These are phyloP conservation scores for Drosophila lacertosa DNA, from an alignment of 1,140 invertebrate species.

Conservation along the genomic window DNA sequence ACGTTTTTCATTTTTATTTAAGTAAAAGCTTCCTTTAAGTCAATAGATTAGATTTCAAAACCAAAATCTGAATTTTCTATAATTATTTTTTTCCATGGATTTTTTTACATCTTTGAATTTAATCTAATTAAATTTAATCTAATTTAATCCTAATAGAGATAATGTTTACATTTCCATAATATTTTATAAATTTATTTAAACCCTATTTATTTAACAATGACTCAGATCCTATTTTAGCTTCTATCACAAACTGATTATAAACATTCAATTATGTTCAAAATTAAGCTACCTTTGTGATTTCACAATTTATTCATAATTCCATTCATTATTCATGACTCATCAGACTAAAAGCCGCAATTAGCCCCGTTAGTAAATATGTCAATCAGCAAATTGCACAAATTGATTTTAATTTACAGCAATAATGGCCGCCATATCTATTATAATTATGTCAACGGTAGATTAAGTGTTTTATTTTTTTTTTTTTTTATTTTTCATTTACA, in stretches of 20 bases:
- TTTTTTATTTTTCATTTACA: slow-evolving; percentile 61
- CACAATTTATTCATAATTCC: slow-evolving; percentile 1
- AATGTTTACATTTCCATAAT: too few species aligned
- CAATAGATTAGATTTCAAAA: too few species aligned
- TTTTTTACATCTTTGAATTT: too few species aligned
- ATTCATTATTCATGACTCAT: slow-evolving; percentile 17
- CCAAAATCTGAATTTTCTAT: too few species aligned
- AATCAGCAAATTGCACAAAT: slow-evolving; percentile 50
- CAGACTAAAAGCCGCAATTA: not conserved
- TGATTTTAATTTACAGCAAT: slow-evolving; percentile 59
- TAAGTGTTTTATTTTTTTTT: slow-evolving; percentile 14
- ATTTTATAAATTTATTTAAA: too few species aligned
- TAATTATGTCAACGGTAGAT: slow-evolving; percentile 67
- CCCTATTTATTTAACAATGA: too few species aligned
- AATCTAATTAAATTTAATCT: too few species aligned
- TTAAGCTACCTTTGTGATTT: not conserved
- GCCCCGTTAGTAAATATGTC: slow-evolving; percentile 45
- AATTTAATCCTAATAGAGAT: too few species aligned
- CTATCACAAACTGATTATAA: too few species aligned
- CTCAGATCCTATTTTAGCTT: not conserved
- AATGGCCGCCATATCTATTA: slow-evolving; percentile 47
- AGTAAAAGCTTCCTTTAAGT: too few species aligned
- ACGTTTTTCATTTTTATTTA: too few species aligned
- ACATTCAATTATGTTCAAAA: not conserved
- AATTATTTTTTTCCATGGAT: too few species aligned